A percentile compares a stretch with the other conserved stretches of the same genome.
phyloP scores from a whole-genome alignment of 2,888 invertebrate species.

The Diabrotica balteata region DNA sequence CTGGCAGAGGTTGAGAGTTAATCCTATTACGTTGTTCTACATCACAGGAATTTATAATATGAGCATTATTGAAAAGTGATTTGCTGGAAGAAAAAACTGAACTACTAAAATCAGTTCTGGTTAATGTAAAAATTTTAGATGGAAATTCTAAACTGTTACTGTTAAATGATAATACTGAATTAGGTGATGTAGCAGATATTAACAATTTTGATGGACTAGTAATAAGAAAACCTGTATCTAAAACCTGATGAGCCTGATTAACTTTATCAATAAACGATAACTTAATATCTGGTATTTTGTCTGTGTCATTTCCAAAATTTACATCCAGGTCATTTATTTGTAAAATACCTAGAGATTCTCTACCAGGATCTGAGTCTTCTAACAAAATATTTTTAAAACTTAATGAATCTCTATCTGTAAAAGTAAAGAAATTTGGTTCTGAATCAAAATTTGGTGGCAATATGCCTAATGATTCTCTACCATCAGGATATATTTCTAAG shows the following conservation, averaged over 20 bases:
- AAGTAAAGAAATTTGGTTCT: slow-evolving; percentile 23
- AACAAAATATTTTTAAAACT: slow-evolving; percentile 24
- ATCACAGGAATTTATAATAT: slow-evolving; percentile 16
- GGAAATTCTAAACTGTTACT: slow-evolving; percentile 38
- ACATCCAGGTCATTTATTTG: slow-evolving; percentile 30
- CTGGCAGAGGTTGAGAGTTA: neutral
- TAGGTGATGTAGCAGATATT: slow-evolving; percentile 28
- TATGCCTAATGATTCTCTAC: slow-evolving; percentile 33
- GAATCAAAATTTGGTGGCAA: slow-evolving; percentile 32
- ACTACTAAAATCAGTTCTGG: slow-evolving; percentile 27
- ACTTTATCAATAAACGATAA: slow-evolving; percentile 26
- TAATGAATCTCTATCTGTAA: slow-evolving; percentile 18
- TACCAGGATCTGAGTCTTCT: slow-evolving; percentile 30
- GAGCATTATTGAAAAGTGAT: slow-evolving; percentile 25
- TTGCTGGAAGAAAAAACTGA: slow-evolving; percentile 3
- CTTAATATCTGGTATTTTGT: slow-evolving; percentile 28
- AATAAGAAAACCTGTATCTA: slow-evolving; percentile 36
- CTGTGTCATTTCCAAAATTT: slow-evolving; percentile 24
- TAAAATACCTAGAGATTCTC: slow-evolving; percentile 40
- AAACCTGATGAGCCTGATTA: slow-evolving; percentile 2
- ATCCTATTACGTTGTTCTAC: slow-evolving; percentile 5
- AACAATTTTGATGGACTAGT: slow-evolving; percentile 29
- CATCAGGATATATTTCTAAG: slow-evolving; percentile 2
- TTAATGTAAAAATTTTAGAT: slow-evolving; percentile 37
- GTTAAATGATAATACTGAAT: slow-evolving; percentile 35